phyloP scores from a whole-genome alignment of 1,140 invertebrate genomes.

The Aphaenogaster rudis region DNA sequence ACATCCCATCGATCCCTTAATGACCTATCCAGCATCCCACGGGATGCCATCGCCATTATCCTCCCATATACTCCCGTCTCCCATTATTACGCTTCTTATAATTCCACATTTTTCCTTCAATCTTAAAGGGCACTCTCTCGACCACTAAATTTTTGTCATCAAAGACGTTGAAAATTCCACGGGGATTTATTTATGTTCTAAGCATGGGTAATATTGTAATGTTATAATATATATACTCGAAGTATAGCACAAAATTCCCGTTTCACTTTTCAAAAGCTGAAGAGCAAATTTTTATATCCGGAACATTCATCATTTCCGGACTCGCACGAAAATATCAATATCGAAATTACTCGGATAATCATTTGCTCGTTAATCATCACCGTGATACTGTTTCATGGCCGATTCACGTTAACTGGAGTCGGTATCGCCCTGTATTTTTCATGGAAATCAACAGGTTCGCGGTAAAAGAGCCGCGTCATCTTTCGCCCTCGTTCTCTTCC shows the following conservation, averaged over 20 bases:
- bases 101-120: background rate
- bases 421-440: conserved; percentile 71
- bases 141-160: background rate
- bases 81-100: background rate
- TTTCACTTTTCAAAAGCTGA: background rate
- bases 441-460: conserved; percentile 73
- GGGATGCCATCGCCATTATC: background rate
- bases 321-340: conserved; percentile 53
- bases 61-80: conserved; percentile 16
- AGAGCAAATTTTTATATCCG: conserved; percentile 13
- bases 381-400: conserved; percentile 60
- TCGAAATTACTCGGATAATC: conserved; percentile 58
- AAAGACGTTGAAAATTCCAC: background rate
- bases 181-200: conserved; percentile 15
- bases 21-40: conserved; percentile 33
- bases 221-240: background rate
- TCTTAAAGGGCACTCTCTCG: background rate
- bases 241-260: background rate
- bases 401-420: conserved; percentile 5
- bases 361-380: conserved; percentile 69
- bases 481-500: conserved; percentile 45
- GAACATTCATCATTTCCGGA: conserved; percentile 49
- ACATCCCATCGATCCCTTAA: conserved; percentile 55
- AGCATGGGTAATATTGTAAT: background rate
- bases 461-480: conserved; percentile 71